Evolutionary conservation across 2,888 invertebrate species (phyloP).

Genomic region (Mechanitis mazaeus): DNA sequence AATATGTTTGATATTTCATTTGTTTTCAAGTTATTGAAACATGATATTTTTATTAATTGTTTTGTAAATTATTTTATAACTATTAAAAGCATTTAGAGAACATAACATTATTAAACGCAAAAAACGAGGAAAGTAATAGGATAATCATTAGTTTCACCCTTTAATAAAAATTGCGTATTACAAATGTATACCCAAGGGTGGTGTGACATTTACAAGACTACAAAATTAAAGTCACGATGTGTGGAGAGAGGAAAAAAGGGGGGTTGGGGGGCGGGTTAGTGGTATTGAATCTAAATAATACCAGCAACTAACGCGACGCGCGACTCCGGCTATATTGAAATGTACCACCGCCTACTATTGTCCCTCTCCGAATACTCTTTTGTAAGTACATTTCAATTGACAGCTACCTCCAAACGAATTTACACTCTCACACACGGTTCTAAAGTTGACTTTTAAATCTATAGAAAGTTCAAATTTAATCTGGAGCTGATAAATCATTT

Average conservation of each 20-base stretch:
- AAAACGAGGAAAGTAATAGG: too few relatives aligned
- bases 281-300: constrained; percentile 21
- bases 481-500: constrained; percentile 28
- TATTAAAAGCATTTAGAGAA: too few relatives aligned
- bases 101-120: too few relatives aligned
- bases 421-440: background rate
- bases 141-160: background rate
- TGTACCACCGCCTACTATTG: constrained; percentile 24
- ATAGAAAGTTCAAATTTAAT: constrained; percentile 22
- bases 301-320: constrained; percentile 7
- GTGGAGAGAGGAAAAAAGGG: background rate
- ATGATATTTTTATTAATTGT: too few relatives aligned
- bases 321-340: constrained; percentile 19
- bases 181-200: constrained; percentile 1
- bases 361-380: constrained; percentile 26
- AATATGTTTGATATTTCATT: too few relatives aligned
- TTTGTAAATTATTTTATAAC: too few relatives aligned
- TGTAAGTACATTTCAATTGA: constrained; percentile 27
- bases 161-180: constrained; percentile 3
- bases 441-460: background rate
- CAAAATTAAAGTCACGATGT: constrained; percentile 16
- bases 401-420: background rate
- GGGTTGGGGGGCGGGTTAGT: constrained; percentile 6
- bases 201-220: constrained; percentile 13
- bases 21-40: too few relatives aligned